These are phyloP conservation scores for Nemoura dubitans DNA, from an alignment of 2,888 invertebrate genomes.

Conservation along the genomic window DNA sequence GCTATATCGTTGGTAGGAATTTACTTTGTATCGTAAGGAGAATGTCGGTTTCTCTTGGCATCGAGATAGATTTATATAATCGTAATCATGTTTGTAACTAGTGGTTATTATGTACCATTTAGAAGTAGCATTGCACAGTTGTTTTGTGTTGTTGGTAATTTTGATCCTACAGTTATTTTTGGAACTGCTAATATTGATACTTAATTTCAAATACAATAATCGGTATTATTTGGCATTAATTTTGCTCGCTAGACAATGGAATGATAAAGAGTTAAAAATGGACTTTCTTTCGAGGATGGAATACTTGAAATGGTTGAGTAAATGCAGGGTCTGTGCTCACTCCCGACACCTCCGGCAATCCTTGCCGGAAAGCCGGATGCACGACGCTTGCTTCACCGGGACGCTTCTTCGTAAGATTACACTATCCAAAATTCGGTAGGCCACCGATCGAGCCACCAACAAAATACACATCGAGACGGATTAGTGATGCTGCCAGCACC, in stretches of 20 bases:
- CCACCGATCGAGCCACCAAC: background rate
- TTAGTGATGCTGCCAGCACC: background rate
- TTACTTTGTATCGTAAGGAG: background rate
- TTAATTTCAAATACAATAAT: background rate
- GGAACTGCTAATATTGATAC: background rate
- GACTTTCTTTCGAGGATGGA: conserved; percentile 50
- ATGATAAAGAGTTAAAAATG: conserved; percentile 41
- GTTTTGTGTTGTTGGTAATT: background rate
- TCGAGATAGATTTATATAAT: background rate
- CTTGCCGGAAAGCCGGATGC: background rate
- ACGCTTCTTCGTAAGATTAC: background rate
- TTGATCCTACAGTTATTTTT: background rate
- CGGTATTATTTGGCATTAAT: conserved; percentile 7
- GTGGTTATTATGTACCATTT: background rate
- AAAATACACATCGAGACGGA: background rate
- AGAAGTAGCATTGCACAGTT: background rate
- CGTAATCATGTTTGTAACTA: background rate
- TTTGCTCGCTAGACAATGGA: conserved; percentile 2
- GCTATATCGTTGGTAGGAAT: too few relatives aligned
- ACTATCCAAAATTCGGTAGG: background rate
- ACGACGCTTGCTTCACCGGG: background rate
- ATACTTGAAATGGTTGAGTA: conserved; percentile 45
- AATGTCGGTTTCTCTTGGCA: background rate
- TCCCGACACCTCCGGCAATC: background rate
- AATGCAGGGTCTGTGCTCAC: conserved; percentile 38